Evolutionary conservation across 2,113 vertebrate species (phyloP).

Genomic region (Ahaetulla prasina): DNA sequence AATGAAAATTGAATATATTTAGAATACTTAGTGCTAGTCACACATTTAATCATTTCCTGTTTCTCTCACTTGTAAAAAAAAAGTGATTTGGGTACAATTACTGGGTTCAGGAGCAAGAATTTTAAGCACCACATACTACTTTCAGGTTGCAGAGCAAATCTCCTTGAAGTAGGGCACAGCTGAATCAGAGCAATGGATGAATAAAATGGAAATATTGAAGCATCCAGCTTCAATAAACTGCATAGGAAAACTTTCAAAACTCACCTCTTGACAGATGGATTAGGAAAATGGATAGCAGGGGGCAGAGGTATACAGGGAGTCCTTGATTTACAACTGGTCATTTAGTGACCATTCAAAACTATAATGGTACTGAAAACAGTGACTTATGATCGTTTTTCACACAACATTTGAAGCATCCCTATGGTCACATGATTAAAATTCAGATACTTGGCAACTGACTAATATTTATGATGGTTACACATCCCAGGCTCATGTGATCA

Average conservation of each 20-base stretch:
- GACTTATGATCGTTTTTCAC: too few species aligned
- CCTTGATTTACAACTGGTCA: not conserved
- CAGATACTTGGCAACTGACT: too few species aligned
- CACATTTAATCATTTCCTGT: not conserved
- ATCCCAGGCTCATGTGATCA: not conserved
- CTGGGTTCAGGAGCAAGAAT: not conserved
- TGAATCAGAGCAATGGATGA: not conserved
- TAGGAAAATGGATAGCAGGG: not conserved
- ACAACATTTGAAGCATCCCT: too few species aligned
- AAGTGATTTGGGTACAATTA: not conserved
- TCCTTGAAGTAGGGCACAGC: not conserved
- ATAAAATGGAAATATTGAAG: not conserved
- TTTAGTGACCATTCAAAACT: too few species aligned
- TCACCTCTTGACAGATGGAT: not conserved
- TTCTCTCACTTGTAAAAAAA: not conserved
- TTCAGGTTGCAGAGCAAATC: not conserved
- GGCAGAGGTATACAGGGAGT: not conserved
- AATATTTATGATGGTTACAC: not conserved
- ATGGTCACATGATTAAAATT: too few species aligned
- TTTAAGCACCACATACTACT: not conserved
- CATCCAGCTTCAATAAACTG: not conserved
- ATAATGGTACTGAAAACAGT: too few species aligned
- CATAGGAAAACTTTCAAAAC: not conserved
- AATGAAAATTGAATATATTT: not conserved
- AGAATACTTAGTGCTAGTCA: not conserved